Evolutionary conservation across 2,113 vertebrate species (phyloP).

Genomic region (Forbesichthys agassizii): DNA sequence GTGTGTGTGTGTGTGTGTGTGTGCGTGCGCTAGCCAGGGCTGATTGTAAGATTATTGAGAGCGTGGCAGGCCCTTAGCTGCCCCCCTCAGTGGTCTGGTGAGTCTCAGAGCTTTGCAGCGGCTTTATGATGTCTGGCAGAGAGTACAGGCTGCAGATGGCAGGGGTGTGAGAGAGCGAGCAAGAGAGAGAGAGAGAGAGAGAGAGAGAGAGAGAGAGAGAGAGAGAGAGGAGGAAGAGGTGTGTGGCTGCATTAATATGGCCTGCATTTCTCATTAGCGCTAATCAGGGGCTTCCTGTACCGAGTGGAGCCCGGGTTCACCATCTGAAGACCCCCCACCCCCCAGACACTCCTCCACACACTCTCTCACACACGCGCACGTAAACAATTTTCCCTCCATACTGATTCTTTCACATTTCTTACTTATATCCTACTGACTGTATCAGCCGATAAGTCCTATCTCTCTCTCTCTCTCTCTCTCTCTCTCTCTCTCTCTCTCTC

Average conservation of each 20-base stretch:
- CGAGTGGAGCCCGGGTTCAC: conserved; percentile 72
- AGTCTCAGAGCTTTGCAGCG: conserved; percentile 58
- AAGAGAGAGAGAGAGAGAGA: conserved; percentile 31
- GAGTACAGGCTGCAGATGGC: conserved; percentile 74
- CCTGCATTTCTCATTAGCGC: conserved; percentile 81
- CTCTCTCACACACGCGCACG: not conserved
- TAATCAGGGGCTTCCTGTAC: conserved; percentile 84
- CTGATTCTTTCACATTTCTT: conserved; percentile 12
- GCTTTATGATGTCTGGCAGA: conserved; percentile 75
- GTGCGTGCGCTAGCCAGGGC: conserved; percentile 14
- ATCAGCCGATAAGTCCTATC: conserved; percentile 13
- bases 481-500: conserved; percentile 31
- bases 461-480: conserved; percentile 21
- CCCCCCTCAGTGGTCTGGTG: conserved; percentile 62
- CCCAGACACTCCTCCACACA: conserved; percentile 24
- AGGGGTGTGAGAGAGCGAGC: conserved; percentile 42
- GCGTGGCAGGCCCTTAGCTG: conserved; percentile 41
- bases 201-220: conserved; percentile 34
- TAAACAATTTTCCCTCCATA: conserved; percentile 8
- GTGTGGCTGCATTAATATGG: conserved; percentile 82
- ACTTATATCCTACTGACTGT: conserved; percentile 26
- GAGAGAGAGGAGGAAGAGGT: conserved; percentile 56
- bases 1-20: conserved; percentile 24
- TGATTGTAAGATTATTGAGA: conserved; percentile 37
- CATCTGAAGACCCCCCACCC: conserved; percentile 63